These are phyloP conservation scores for Drosophila micromelanica DNA, from an alignment of 1,140 invertebrate species.

Conservation along the genomic window DNA sequence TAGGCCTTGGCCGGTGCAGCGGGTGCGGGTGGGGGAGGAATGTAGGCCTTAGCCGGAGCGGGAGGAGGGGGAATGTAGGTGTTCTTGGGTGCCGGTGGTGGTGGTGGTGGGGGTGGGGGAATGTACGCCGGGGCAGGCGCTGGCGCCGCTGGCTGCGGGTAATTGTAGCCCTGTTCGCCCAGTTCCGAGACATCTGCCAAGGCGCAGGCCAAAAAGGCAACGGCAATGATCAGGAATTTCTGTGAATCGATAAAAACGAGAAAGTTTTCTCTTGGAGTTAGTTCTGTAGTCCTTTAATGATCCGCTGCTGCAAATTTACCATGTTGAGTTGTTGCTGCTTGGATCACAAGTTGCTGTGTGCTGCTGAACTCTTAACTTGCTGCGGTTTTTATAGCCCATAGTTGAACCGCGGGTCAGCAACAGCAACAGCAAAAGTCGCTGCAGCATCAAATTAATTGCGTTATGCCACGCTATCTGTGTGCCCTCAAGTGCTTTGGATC, in stretches of 20 bases:
- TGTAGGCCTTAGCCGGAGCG: slow-evolving; percentile 51
- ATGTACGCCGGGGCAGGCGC: slow-evolving; percentile 40
- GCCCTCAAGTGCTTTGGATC: slow-evolving; percentile 41
- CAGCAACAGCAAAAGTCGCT: slow-evolving; percentile 1
- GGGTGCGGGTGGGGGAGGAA: slow-evolving; percentile 61
- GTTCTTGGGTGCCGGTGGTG: slow-evolving; percentile 66
- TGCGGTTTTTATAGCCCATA: slow-evolving; percentile 67
- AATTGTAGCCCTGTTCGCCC: slow-evolving; percentile 60
- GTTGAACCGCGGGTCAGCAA: slow-evolving; percentile 56
- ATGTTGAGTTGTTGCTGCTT: slow-evolving; percentile 49
- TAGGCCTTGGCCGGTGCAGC: no score
- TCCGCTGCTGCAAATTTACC: slow-evolving; percentile 17
- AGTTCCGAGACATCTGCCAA: slow-evolving; percentile 75
- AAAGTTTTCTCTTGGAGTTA: not conserved
- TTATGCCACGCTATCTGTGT: slow-evolving; percentile 53
- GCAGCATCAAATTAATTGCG: slow-evolving; percentile 67
- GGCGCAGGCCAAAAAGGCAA: slow-evolving; percentile 74
- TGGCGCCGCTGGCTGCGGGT: slow-evolving; percentile 62
- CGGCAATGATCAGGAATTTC: slow-evolving; percentile 67
- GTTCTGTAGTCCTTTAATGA: slow-evolving; percentile 28
- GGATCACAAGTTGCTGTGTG: slow-evolving; percentile 62
- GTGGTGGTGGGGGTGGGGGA: slow-evolving; percentile 59
- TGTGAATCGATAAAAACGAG: slow-evolving; percentile 12
- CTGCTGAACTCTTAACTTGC: slow-evolving; percentile 55
- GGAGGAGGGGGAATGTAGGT: slow-evolving; percentile 65